Evolutionary conservation across 2,113 vertebrate genomes (phyloP).

Genomic region (Garra rufa): DNA sequence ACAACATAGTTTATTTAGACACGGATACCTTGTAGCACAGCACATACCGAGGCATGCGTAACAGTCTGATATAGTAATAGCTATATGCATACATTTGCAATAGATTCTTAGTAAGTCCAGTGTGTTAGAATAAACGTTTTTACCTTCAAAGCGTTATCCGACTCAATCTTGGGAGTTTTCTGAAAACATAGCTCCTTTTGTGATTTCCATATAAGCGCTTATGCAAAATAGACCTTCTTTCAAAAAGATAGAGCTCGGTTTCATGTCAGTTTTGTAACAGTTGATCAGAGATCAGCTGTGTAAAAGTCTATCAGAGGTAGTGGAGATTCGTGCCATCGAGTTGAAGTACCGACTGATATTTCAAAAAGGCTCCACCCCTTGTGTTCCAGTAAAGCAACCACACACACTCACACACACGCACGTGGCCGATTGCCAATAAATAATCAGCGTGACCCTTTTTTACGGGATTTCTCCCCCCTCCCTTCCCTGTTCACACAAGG

Average conservation of each 20-base stretch:
- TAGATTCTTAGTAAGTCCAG: not conserved
- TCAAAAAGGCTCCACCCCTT: slow-evolving; percentile 76
- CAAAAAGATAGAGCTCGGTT: slow-evolving; percentile 19
- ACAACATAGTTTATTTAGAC: not conserved
- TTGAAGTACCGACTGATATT: slow-evolving; percentile 65
- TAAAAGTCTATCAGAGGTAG: slow-evolving; percentile 48
- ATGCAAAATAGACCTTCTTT: not conserved
- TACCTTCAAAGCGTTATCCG: slow-evolving; percentile 56
- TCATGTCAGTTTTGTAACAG: slow-evolving; percentile 43
- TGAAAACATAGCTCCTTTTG: slow-evolving; percentile 36
- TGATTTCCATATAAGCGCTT: slow-evolving; percentile 18
- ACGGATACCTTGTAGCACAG: not conserved
- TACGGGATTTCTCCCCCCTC: slow-evolving; percentile 73
- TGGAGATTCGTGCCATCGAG: slow-evolving; percentile 41
- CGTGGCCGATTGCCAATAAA: slow-evolving; percentile 76
- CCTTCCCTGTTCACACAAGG: slow-evolving; percentile 65
- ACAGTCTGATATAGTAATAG: not conserved
- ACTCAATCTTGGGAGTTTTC: slow-evolving; percentile 41
- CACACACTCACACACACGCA: slow-evolving; percentile 54
- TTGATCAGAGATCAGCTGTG: slow-evolving; percentile 42
- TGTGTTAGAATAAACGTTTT: slow-evolving; percentile 19
- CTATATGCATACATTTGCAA: not conserved
- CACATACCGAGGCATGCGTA: not conserved
- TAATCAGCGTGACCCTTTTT: slow-evolving; percentile 77
- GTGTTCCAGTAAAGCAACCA: slow-evolving; percentile 74